Percentiles rank a stretch among this genome's conserved stretches.
These are phyloP conservation scores for Eulemur rufifrons DNA, from an alignment of 2,113 vertebrate species.

Conservation along the genomic window DNA sequence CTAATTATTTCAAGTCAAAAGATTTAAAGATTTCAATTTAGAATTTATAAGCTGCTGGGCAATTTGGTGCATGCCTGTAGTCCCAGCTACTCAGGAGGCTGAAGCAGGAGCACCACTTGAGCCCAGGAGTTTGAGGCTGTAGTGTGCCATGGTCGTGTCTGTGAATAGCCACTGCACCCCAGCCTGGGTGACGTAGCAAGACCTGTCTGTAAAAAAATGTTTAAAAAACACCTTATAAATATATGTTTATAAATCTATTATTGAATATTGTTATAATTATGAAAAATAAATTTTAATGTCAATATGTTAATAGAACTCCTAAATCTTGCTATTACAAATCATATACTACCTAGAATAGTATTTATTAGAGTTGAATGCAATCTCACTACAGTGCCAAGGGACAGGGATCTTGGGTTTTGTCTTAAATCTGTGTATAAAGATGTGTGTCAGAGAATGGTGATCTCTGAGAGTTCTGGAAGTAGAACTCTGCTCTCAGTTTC, in stretches of 20 bases:
- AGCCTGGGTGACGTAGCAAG: background rate
- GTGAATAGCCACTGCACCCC: background rate
- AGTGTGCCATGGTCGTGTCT: background rate
- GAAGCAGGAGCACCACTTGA: background rate
- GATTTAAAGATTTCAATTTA: background rate
- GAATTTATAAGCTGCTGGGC: background rate
- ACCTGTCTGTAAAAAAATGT: background rate
- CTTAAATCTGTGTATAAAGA: background rate
- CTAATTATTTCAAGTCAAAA: constrained; percentile 8
- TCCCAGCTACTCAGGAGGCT: background rate
- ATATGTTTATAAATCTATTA: background rate
- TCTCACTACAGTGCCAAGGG: background rate
- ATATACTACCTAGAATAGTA: background rate
- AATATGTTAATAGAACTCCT: background rate
- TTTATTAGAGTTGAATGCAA: background rate
- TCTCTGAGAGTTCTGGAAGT: background rate
- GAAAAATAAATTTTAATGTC: background rate
- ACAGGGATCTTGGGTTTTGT: background rate
- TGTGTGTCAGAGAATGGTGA: background rate
- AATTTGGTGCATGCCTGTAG: background rate
- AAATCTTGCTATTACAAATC: background rate
- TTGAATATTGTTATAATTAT: background rate
- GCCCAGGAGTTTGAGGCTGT: background rate
- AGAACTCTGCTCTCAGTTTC: background rate
- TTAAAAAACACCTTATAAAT: background rate